A percentile compares a stretch with the other conserved stretches of the same genome.
These are phyloP conservation scores for Drosophila fungiperda DNA, from an alignment of 2,888 invertebrate genomes.

Conservation along the genomic window DNA sequence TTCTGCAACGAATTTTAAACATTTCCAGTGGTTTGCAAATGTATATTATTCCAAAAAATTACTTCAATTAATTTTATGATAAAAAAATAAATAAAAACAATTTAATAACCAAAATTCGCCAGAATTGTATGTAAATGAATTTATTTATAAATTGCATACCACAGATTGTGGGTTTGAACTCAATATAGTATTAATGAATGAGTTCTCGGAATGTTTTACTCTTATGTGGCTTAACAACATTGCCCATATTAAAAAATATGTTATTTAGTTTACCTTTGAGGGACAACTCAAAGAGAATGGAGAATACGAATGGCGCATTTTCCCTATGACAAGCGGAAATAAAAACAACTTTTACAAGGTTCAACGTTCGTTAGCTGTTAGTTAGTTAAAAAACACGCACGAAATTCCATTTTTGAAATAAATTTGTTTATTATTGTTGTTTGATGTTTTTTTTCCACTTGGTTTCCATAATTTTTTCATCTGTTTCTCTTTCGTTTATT, in stretches of 20 bases:
- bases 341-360: not conserved
- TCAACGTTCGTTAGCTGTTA: not conserved
- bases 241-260: not conserved
- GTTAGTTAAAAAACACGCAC: slow-evolving; percentile 6
- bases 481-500: slow-evolving; percentile 15
- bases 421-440: slow-evolving; percentile 78
- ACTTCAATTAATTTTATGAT: too few relatives aligned
- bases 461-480: slow-evolving; percentile 12
- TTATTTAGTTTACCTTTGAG: too few relatives aligned
- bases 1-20: not conserved
- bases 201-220: not conserved
- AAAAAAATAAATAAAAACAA: not conserved
- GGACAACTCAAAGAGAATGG: not conserved
- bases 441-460: slow-evolving; percentile 33
- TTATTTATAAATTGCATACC: not conserved
- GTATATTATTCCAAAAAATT: not conserved
- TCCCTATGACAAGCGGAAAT: not conserved
- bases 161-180: not conserved
- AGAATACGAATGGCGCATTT: not conserved
- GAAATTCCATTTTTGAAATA: slow-evolving; percentile 62
- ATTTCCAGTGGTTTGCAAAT: not conserved
- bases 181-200: not conserved
- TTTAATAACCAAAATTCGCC: not conserved
- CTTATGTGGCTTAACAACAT: not conserved
- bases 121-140: not conserved